phyloP scores from a whole-genome alignment of 2,797 vertebrate species.

The Monodelphis domestica region DNA sequence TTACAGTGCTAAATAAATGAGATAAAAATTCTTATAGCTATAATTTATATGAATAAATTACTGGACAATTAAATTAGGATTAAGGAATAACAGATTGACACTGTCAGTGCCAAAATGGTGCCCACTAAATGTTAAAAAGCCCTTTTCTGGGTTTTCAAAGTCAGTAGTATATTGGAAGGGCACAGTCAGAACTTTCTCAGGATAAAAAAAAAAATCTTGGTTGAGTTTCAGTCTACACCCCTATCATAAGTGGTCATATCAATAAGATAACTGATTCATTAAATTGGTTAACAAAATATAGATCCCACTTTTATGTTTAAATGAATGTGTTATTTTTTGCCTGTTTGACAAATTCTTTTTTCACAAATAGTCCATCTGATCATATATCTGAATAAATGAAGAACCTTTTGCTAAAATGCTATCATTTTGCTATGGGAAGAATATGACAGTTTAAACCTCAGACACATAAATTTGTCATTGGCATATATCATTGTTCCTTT shows the following conservation, averaged over 20 bases:
- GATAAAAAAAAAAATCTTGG: neutral
- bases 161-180: neutral
- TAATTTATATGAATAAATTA: neutral
- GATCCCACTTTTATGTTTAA: neutral
- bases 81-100: neutral
- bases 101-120: neutral
- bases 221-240: neutral
- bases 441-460: neutral
- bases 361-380: neutral
- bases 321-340: neutral
- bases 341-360: neutral
- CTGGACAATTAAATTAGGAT: neutral
- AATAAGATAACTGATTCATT: neutral
- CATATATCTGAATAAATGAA: neutral
- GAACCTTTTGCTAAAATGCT: constrained; percentile 6
- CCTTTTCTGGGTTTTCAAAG: no score
- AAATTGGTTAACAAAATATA: neutral
- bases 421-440: constrained; percentile 22
- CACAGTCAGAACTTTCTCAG: neutral
- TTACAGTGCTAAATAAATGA: neutral
- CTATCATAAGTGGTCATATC: neutral
- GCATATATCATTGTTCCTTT: neutral
- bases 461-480: neutral
- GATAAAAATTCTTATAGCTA: neutral
- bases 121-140: neutral